Conservation (phyloP, 2,888 invertebrate genomes). For the Spatulosminthurus flaviceps region DNA sequence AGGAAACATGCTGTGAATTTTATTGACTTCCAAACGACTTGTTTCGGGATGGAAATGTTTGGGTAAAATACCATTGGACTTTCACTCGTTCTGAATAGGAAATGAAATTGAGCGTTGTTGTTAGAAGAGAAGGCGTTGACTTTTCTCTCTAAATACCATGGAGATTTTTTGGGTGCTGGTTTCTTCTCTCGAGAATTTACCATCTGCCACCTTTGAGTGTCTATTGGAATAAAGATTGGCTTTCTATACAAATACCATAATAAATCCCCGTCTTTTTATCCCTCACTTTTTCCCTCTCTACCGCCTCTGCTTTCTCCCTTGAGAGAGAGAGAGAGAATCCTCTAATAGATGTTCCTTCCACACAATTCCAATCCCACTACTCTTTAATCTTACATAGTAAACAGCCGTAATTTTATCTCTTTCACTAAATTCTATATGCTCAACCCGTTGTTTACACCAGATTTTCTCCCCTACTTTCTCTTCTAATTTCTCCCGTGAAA, state of each 20-base stretch:
- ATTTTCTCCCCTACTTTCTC: too few relatives aligned
- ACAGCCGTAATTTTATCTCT: too few relatives aligned
- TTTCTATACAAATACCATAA: constrained; percentile 23
- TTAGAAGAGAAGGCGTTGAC: neutral
- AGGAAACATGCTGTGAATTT: neutral
- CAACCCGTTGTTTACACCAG: too few relatives aligned
- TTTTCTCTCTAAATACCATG: neutral
- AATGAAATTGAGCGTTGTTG: too few relatives aligned
- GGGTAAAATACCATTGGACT: constrained; percentile 3
- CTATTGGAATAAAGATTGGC: constrained; percentile 22
- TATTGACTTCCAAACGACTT: neutral
- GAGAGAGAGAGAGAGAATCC: too few relatives aligned
- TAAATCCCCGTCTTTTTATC: constrained; percentile 12
- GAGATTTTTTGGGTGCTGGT: neutral
- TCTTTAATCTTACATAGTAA: too few relatives aligned
- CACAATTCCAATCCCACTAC: too few relatives aligned
- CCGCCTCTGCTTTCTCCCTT: neutral
- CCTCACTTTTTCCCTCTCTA: neutral
- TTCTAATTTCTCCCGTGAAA: too few relatives aligned
- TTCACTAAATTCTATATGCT: too few relatives aligned
- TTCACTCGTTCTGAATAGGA: neutral
- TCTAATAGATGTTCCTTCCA: too few relatives aligned
- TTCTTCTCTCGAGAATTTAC: constrained; percentile 24
- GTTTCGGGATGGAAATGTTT: neutral
- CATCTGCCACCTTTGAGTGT: constrained; percentile 27